phyloP scores from a whole-genome alignment of 1,140 invertebrate species.

The Lepidurus apus region DNA sequence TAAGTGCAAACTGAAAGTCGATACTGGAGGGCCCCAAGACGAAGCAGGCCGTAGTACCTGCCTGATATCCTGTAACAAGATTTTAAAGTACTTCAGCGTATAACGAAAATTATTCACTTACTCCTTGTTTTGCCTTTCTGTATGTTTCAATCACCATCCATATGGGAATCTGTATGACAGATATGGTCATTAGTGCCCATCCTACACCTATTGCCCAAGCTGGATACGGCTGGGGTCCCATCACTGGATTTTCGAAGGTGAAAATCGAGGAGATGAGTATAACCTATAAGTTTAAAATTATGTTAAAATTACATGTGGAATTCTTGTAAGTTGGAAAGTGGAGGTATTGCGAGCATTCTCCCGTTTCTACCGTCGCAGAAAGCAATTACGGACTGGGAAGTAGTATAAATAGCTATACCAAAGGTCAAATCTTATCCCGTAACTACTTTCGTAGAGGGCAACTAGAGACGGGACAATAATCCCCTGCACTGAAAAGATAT shows the following conservation, averaged over 20 bases:
- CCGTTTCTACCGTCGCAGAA: no score
- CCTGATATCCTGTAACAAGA: slow-evolving; percentile 4
- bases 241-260: slow-evolving; percentile 40
- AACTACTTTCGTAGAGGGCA: no score
- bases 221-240: slow-evolving; percentile 46
- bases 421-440: no score
- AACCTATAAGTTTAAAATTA: slow-evolving; percentile 36
- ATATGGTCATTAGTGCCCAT: slow-evolving; percentile 48
- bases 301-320: no score
- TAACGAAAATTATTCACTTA: slow-evolving; percentile 36
- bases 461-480: no score
- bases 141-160: slow-evolving; percentile 42
- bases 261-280: slow-evolving; percentile 44
- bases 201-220: slow-evolving; percentile 50
- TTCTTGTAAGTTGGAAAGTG: no score
- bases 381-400: no score
- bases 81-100: not conserved
- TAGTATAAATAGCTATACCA: no score
- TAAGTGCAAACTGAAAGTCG: not conserved
- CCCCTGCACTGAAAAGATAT: no score
- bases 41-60: not conserved
- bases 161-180: slow-evolving; percentile 47
- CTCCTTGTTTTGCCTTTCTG: slow-evolving; percentile 41
- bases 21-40: slow-evolving; percentile 21
- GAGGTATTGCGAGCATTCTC: no score